These are phyloP conservation scores for Colistium nudipinnis DNA, from an alignment of 2,113 vertebrate species.

Conservation along the genomic window DNA sequence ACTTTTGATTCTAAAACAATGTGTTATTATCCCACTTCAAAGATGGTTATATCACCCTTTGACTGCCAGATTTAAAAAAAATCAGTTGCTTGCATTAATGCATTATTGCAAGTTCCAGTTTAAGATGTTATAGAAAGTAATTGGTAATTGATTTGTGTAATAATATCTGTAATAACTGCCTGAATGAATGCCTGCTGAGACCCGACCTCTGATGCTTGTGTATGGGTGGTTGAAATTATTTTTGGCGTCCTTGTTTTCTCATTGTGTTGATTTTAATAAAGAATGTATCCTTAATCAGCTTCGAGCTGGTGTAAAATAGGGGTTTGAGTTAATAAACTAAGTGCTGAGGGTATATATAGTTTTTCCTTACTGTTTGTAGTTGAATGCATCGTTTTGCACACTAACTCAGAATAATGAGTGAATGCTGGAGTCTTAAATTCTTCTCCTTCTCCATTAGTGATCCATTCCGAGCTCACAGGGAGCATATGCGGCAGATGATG, in stretches of 20 bases:
- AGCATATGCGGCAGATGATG: conserved; percentile 88
- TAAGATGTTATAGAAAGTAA: too few species aligned
- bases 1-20: too few species aligned
- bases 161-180: neutral
- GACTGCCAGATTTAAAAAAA: too few species aligned
- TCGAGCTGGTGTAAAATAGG: neutral
- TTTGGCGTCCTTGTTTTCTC: conserved; percentile 34
- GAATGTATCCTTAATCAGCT: conserved; percentile 23
- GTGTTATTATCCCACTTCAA: too few species aligned
- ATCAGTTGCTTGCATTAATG: too few species aligned
- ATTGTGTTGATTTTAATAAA: conserved; percentile 14
- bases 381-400: neutral
- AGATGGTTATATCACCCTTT: too few species aligned
- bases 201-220: conserved; percentile 15
- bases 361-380: neutral
- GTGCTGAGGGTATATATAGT: neutral
- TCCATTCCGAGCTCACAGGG: conserved; percentile 86
- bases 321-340: neutral
- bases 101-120: too few species aligned
- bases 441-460: conserved; percentile 81
- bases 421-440: neutral
- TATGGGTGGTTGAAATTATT: conserved; percentile 33
- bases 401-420: neutral
- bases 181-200: conserved; percentile 35
- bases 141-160: neutral